These are phyloP conservation scores for Bathybates hornii DNA, from an alignment of 2,113 vertebrate genomes.

Conservation along the genomic window DNA sequence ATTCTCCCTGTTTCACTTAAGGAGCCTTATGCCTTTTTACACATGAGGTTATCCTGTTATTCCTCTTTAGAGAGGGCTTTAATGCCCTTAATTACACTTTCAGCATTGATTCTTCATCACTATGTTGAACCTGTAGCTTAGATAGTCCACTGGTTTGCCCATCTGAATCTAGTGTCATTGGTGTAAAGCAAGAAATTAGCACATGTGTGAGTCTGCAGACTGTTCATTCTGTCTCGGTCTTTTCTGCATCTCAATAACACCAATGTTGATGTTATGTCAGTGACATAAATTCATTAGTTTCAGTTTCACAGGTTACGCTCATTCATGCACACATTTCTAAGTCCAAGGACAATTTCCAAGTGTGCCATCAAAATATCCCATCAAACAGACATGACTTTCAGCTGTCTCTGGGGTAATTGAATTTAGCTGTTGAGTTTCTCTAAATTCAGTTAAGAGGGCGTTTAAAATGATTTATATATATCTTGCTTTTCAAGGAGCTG, in stretches of 20 bases:
- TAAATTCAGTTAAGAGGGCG: not conserved
- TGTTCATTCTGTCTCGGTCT: not conserved
- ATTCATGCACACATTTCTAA: not conserved
- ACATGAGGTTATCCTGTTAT: not conserved
- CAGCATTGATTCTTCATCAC: not conserved
- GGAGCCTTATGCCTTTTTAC: not conserved
- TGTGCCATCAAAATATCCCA: not conserved
- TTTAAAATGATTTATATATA: not conserved
- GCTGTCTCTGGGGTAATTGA: not conserved
- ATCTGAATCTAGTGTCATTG: not conserved
- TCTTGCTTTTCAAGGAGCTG: not conserved
- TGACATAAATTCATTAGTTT: not conserved
- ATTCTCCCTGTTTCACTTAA: not conserved
- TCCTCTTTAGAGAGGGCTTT: not conserved
- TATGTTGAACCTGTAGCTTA: not conserved
- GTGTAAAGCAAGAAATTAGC: not conserved
- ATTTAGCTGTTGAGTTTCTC: not conserved
- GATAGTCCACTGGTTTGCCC: not conserved
- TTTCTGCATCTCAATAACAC: not conserved
- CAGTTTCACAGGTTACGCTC: accelerated
- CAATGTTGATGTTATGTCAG: not conserved
- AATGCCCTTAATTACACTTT: not conserved
- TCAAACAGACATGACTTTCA: not conserved
- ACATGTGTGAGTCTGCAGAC: not conserved
- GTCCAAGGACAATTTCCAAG: not conserved